Percentiles rank a stretch among this genome's conserved stretches.
phyloP scores from a whole-genome alignment of 2,113 vertebrate genomes.

The Stictonetta naevosa region DNA sequence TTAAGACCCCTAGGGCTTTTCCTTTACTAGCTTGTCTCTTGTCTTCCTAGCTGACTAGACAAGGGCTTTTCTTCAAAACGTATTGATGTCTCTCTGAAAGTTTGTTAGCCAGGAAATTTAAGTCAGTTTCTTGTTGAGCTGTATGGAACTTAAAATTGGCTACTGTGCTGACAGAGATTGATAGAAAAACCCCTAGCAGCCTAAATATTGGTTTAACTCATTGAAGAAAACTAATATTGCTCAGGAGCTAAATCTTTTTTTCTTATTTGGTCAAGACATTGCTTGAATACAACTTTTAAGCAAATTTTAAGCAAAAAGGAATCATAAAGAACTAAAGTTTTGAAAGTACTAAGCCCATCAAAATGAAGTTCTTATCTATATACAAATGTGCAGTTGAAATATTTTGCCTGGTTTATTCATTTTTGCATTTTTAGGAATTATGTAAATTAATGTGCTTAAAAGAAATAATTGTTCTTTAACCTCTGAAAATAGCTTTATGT shows the following conservation, averaged over 20 bases:
- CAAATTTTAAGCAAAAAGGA: not conserved
- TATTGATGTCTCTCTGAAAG: fast-evolving
- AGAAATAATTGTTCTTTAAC: not conserved
- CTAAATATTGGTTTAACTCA: not conserved
- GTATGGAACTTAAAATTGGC: not conserved
- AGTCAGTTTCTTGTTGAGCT: not conserved
- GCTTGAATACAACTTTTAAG: not conserved
- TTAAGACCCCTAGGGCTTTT: not conserved
- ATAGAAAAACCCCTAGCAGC: not conserved
- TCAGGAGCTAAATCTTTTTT: not conserved
- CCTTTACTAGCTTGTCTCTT: not conserved
- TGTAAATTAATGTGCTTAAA: not conserved
- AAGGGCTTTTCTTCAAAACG: not conserved
- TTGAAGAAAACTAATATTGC: not conserved
- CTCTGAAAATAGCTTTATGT: not conserved
- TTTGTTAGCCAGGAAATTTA: not conserved
- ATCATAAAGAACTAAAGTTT: not conserved
- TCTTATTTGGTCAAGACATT: not conserved
- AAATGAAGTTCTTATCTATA: not conserved
- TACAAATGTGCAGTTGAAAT: not conserved
- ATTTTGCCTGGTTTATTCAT: not conserved
- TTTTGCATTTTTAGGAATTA: not conserved
- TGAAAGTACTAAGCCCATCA: not conserved
- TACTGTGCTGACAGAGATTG: not conserved
- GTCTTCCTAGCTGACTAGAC: not conserved